Conservation (phyloP, 2,888 invertebrate genomes). For the Incurvaria masculella region DNA sequence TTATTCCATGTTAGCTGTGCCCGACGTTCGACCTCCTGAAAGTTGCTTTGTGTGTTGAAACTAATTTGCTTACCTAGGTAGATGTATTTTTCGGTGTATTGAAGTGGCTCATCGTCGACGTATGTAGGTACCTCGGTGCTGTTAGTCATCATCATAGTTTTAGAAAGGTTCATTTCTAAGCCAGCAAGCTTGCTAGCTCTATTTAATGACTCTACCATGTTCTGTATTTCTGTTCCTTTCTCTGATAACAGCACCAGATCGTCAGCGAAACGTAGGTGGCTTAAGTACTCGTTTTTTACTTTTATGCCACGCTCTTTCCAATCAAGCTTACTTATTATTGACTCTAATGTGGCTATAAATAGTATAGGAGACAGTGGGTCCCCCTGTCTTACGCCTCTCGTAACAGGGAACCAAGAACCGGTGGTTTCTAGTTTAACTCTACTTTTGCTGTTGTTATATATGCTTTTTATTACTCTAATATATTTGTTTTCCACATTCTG, state of each 20-base stretch:
- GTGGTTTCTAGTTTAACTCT: slow-evolving; percentile 1
- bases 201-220: slow-evolving; percentile 10
- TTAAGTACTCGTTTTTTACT: neutral
- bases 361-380: too few species aligned
- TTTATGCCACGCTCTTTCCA: slow-evolving; percentile 1
- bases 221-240: slow-evolving; percentile 7
- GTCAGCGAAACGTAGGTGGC: slow-evolving; percentile 2
- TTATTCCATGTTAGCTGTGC: too few species aligned
- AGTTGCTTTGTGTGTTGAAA: slow-evolving; percentile 7
- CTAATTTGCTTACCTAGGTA: slow-evolving; percentile 14
- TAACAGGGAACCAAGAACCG: too few species aligned
- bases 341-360: slow-evolving; percentile 2
- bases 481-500: slow-evolving; percentile 2
- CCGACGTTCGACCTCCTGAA: too few species aligned
- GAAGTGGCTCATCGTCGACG: slow-evolving; percentile 8
- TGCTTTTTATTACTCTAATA: slow-evolving; percentile 3
- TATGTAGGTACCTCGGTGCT: slow-evolving; percentile 8
- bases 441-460: slow-evolving; percentile 1
- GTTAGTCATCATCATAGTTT: slow-evolving; percentile 14
- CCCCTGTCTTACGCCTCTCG: too few species aligned
- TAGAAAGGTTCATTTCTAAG: slow-evolving; percentile 12
- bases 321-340: neutral
- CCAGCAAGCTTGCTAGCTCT: slow-evolving; percentile 9
- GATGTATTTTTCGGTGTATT: slow-evolving; percentile 8
- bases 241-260: slow-evolving; percentile 4